Percentiles rank a stretch among this genome's conserved stretches.
phyloP scores from a whole-genome alignment of 2,888 invertebrate genomes.

The Macaria notata region DNA sequence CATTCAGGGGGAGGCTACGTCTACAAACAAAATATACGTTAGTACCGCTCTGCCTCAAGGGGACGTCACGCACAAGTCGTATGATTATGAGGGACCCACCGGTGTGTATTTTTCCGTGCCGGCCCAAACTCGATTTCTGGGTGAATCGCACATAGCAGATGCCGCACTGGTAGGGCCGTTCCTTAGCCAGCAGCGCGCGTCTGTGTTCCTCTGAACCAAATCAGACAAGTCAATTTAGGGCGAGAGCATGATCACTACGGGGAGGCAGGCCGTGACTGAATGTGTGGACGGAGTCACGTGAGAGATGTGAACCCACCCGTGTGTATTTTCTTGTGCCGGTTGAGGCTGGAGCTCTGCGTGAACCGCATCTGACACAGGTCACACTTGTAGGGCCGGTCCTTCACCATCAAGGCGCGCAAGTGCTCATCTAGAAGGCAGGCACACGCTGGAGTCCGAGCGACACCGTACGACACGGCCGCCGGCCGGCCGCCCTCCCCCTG shows the following conservation, averaged over 20 bases:
- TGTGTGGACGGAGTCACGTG: constrained; percentile 48
- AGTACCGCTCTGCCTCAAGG: constrained; percentile 73
- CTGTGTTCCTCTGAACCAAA: constrained; percentile 77
- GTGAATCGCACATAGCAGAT: constrained; percentile 85
- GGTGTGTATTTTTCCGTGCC: constrained; percentile 86
- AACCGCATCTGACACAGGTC: constrained; percentile 86
- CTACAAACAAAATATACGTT: constrained; percentile 45
- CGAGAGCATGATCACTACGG: constrained; percentile 32
- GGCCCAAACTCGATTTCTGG: constrained; percentile 86
- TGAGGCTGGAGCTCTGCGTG: constrained; percentile 87
- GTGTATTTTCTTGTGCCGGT: constrained; percentile 87
- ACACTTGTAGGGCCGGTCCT: constrained; percentile 85
- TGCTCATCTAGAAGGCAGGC: constrained; percentile 80
- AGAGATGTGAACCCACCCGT: constrained; percentile 78
- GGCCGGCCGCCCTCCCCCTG: constrained; percentile 68
- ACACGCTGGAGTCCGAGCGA: not conserved
- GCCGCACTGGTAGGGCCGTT: constrained; percentile 84
- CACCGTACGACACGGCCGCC: constrained; percentile 38
- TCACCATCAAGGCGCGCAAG: constrained; percentile 79
- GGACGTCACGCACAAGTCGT: constrained; percentile 62
- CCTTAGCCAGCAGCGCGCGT: constrained; percentile 74
- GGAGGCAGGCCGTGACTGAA: constrained; percentile 39
- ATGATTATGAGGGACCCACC: constrained; percentile 67
- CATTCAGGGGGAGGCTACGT: constrained; percentile 75
- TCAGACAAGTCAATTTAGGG: constrained; percentile 57